Conservation (phyloP, 2,113 vertebrate genomes). For the Myrmecobius fasciatus region DNA sequence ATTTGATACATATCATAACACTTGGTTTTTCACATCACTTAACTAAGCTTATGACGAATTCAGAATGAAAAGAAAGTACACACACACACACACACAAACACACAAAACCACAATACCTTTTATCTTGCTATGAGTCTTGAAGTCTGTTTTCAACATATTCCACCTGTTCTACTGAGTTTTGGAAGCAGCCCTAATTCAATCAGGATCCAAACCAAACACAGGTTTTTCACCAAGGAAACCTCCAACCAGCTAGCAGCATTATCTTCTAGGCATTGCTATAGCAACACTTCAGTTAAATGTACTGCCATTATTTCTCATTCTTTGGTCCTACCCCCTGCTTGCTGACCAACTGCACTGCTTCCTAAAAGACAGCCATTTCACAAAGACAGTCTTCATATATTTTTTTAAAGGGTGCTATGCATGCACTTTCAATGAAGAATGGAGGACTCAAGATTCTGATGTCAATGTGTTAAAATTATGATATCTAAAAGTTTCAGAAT, state of each 20-base stretch:
- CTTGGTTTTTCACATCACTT: not conserved
- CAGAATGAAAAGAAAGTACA: not conserved
- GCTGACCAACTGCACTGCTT: slow-evolving; percentile 26
- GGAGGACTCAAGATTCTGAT: not conserved
- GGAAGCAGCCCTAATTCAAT: slow-evolving; percentile 74
- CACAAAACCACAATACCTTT: no score
- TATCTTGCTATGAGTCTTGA: slow-evolving; percentile 72
- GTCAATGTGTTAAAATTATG: not conserved
- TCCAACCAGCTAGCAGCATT: slow-evolving; percentile 32
- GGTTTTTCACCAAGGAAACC: slow-evolving; percentile 74
- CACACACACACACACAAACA: no score
- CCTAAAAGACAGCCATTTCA: slow-evolving; percentile 27
- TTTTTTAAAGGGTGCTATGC: slow-evolving; percentile 51
- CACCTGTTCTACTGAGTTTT: slow-evolving; percentile 74
- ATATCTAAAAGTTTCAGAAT: not conserved
- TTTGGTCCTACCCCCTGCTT: slow-evolving; percentile 45
- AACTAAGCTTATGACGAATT: slow-evolving; percentile 8
- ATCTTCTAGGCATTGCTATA: slow-evolving; percentile 61
- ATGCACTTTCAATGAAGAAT: slow-evolving; percentile 6
- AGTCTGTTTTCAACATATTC: slow-evolving; percentile 79
- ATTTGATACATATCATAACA: not conserved
- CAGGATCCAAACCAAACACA: slow-evolving; percentile 71
- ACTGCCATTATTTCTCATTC: slow-evolving; percentile 46
- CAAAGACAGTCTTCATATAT: slow-evolving; percentile 11
- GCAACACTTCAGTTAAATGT: slow-evolving; percentile 68